Conservation (phyloP, 1,140 invertebrate species). For the Ooceraea biroi region DNA sequence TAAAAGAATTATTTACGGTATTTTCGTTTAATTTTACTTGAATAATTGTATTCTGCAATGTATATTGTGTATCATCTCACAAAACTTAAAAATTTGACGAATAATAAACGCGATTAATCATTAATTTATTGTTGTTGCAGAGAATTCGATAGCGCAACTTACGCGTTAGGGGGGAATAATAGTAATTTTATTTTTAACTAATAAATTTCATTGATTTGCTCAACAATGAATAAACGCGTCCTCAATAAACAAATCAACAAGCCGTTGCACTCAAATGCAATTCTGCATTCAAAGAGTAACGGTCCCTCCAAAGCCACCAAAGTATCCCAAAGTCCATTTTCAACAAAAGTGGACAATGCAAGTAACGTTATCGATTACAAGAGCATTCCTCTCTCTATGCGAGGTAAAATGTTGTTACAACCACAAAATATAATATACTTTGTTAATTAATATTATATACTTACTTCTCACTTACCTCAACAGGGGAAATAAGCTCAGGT, state of each 20-base stretch:
- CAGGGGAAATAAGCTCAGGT: slow-evolving; percentile 63
- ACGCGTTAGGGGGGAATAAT: too few species aligned
- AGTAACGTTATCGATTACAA: slow-evolving; percentile 31
- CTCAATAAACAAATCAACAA: not conserved
- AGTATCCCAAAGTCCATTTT: not conserved
- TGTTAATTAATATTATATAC: slow-evolving; percentile 23
- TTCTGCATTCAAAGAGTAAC: not conserved
- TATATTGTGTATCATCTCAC: too few species aligned
- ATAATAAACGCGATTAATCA: too few species aligned
- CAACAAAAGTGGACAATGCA: not conserved
- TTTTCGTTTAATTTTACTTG: too few species aligned
- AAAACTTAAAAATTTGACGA: too few species aligned
- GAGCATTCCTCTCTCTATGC: slow-evolving; percentile 25
- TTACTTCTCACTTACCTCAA: too few species aligned
- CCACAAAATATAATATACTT: not conserved
- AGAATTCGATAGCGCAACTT: too few species aligned
- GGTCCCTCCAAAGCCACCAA: not conserved
- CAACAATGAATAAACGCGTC: slow-evolving; percentile 18
- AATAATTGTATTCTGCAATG: too few species aligned
- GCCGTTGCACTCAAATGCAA: not conserved
- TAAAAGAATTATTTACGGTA: too few species aligned
- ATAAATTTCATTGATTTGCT: too few species aligned
- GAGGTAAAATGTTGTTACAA: slow-evolving; percentile 22
- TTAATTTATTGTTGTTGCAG: too few species aligned
- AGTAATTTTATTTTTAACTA: too few species aligned